Evolutionary conservation across 64 coral and sea anemone species (phyloP).

Genomic region (Anthopleura sola): DNA sequence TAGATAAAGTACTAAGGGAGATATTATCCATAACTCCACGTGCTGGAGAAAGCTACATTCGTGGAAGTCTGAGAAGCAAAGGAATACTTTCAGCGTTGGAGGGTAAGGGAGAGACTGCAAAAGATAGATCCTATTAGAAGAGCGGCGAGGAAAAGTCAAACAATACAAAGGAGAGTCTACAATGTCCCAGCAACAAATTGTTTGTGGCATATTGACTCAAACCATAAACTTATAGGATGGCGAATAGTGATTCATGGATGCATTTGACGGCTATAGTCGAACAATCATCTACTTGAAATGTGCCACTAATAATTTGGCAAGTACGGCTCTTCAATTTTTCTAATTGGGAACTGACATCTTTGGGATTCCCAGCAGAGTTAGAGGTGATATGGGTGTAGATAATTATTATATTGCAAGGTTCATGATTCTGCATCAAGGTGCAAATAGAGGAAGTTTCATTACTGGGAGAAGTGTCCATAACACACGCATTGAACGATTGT

Average conservation of each 20-base stretch:
- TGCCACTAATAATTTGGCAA: constrained; percentile 51
- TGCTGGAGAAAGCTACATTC: constrained; percentile 38
- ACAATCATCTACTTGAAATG: constrained; percentile 53
- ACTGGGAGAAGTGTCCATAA: constrained; percentile 52
- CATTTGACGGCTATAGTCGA: constrained; percentile 42
- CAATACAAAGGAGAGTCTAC: constrained; percentile 48
- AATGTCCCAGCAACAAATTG: constrained; percentile 52
- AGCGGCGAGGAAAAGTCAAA: constrained; percentile 21
- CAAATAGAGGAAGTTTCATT: constrained; percentile 46
- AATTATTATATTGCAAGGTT: constrained; percentile 55
- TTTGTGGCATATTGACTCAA: constrained; percentile 54
- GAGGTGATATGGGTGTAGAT: constrained; percentile 56
- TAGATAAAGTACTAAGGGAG: constrained; percentile 32
- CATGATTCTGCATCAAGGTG: constrained; percentile 26
- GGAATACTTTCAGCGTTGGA: constrained; percentile 31
- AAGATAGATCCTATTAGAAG: constrained; percentile 46
- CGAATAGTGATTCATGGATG: constrained; percentile 48
- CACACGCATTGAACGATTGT: constrained; percentile 47
- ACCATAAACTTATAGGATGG: constrained; percentile 50
- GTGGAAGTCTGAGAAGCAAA: constrained; percentile 16
- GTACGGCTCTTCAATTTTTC: constrained; percentile 46
- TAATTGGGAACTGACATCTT: constrained; percentile 18
- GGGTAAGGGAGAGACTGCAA: constrained; percentile 40
- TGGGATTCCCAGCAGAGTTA: constrained; percentile 42
- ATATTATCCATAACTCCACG: constrained; percentile 50